Base-by-base conservation (phyloP, 2,888 invertebrate species). In the Belgica antarctica region DNA sequence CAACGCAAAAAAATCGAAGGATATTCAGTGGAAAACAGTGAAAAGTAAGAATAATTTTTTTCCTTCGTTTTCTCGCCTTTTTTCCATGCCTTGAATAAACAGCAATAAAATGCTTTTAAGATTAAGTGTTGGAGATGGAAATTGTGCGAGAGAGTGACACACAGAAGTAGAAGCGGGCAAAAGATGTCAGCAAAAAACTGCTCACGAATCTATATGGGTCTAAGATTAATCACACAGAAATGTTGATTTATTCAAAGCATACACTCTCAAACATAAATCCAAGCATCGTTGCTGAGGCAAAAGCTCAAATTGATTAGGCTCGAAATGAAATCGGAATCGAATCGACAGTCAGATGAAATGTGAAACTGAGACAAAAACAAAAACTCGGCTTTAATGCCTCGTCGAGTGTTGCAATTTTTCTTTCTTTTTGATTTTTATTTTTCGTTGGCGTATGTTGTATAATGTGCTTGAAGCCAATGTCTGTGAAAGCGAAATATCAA, bases 401-500 rank as follows among this genome's bases (percentile, higher is more conserved):
- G n/a, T n/a, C 25, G 59, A 59, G 59, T 59, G 59, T 27, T 59
- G 59, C 59, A 59, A 59, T 22, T 59, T 59, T 7, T 3, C 12
- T 52, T 52, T 24, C 52, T 10, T 47, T 5, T 15, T 47, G n/a
- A 7, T n/a, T 7, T 5, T 47, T 15, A 15, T 15, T 8, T 47
- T 15, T 8, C 7, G 22, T 59, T n/a, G 8, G 25, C n/a, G 25
- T 24, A n/a, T 27, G 52, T 27, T 27, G 27, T 24, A 59, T 59
- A 59, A 27, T 27, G 15, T n/a, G 59, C 52, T 46, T 4, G 46
- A 22, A 52, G 5, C 24, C 27, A 59, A n/a, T 52, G 46, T 52
- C 59, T 59, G 59, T 59, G 59, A 59, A 59, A 59, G 59, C 27
- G 59, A 59, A 59, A 59, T 59, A 59, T 59, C 59, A 59, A 27